phyloP scores from a whole-genome alignment of 2,797 vertebrate species.

The Melanogrammus aeglefinus region DNA sequence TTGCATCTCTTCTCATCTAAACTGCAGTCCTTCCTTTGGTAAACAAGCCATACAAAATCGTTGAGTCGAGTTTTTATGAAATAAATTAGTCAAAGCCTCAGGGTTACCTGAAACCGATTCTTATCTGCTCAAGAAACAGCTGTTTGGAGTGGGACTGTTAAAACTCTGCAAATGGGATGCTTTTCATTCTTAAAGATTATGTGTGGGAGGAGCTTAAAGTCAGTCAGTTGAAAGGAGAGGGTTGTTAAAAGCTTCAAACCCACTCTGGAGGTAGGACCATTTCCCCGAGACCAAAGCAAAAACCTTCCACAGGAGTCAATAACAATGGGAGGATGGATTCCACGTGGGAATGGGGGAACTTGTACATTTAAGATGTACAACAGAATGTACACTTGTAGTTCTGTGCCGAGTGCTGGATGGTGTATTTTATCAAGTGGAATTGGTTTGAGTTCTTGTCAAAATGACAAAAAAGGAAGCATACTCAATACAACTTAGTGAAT shows the following conservation, averaged over 20 bases:
- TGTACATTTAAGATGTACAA: neutral
- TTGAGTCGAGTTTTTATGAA: neutral
- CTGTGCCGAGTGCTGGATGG: neutral
- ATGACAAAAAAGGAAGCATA: neutral
- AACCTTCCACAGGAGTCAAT: neutral
- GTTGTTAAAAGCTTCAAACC: constrained; percentile 7
- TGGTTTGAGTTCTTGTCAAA: neutral
- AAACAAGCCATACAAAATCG: neutral
- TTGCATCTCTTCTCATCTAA: neutral
- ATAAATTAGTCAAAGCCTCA: neutral
- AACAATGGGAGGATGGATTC: constrained; percentile 24
- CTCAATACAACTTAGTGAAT: neutral
- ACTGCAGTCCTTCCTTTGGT: neutral
- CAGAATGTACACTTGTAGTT: neutral
- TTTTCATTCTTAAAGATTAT: neutral
- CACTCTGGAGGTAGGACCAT: neutral
- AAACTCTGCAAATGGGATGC: neutral
- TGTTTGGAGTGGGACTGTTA: neutral
- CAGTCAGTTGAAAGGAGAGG: constrained; percentile 28
- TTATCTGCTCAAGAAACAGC: neutral
- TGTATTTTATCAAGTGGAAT: too few species aligned
- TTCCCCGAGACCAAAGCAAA: too few species aligned
- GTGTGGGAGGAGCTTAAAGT: constrained; percentile 2
- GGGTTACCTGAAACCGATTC: neutral
- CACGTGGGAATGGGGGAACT: constrained; percentile 8